phyloP scores from a whole-genome alignment of 2,797 vertebrate genomes.

The Labeo calbasu region DNA sequence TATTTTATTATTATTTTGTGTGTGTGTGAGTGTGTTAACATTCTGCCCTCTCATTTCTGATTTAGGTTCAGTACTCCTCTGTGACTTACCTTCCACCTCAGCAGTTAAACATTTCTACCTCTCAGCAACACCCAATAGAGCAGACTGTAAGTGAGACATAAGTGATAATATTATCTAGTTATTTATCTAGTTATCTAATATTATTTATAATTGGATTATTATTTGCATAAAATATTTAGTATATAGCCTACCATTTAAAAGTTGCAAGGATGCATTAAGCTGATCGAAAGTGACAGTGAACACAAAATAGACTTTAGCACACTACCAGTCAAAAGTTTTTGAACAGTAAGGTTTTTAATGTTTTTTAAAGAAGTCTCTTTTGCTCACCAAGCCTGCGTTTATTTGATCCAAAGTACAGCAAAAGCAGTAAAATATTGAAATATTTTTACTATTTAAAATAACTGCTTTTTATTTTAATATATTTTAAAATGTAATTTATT shows the following conservation, averaged over 20 bases:
- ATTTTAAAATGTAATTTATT: too few species aligned
- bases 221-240: not conserved
- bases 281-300: not conserved
- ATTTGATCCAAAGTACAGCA: too few species aligned
- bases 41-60: slow-evolving; percentile 77
- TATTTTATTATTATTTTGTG: not conserved
- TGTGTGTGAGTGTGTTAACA: slow-evolving; percentile 60
- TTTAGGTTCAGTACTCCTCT: slow-evolving; percentile 89
- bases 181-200: not conserved
- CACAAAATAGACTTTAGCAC: not conserved
- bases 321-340: too few species aligned
- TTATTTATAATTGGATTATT: not conserved
- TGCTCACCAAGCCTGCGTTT: too few species aligned
- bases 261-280: not conserved
- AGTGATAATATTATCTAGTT: not conserved
- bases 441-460: too few species aligned
- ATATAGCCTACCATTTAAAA: not conserved
- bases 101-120: slow-evolving; percentile 85
- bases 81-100: slow-evolving; percentile 87
- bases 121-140: slow-evolving; percentile 89
- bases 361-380: too few species aligned
- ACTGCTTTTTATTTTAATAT: too few species aligned
- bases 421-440: too few species aligned
- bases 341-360: too few species aligned
- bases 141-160: slow-evolving; percentile 51